These are phyloP conservation scores for Serrognathus titanus DNA, from an alignment of 2,888 invertebrate species.

Conservation along the genomic window DNA sequence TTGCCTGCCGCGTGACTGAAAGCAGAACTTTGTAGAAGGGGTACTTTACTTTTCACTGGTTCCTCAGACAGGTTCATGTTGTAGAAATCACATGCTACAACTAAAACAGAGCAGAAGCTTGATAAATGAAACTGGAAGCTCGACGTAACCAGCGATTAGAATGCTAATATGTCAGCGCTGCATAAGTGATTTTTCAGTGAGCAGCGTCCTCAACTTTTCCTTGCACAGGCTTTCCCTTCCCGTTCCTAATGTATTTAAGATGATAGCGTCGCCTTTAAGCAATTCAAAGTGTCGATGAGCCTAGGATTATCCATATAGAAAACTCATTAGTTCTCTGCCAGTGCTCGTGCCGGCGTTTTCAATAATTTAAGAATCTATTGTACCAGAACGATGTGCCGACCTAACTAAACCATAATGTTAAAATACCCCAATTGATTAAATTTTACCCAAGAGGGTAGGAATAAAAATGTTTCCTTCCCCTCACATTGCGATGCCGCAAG, in stretches of 20 bases:
- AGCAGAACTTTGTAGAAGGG: conserved; percentile 19
- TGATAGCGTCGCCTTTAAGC: conserved; percentile 24
- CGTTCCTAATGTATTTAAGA: conserved; percentile 26
- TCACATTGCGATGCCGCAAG: conserved; percentile 25
- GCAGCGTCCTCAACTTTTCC: conserved; percentile 1
- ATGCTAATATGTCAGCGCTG: conserved; percentile 36
- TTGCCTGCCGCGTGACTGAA: conserved; percentile 25
- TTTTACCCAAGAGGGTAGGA: conserved; percentile 44
- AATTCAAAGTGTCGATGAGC: conserved; percentile 23
- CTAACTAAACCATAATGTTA: conserved; percentile 38
- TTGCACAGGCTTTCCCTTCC: conserved; percentile 12
- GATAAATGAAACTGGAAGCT: conserved; percentile 22
- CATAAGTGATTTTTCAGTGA: conserved; percentile 38
- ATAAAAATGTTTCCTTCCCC: conserved; percentile 41
- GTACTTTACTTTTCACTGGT: conserved; percentile 1
- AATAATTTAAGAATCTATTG: conserved; percentile 25
- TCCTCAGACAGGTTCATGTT: conserved; percentile 6
- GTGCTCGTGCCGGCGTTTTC: conserved; percentile 6
- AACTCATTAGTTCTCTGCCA: conserved; percentile 23
- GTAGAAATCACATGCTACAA: conserved; percentile 18
- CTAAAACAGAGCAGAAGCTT: conserved; percentile 21
- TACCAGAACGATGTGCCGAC: conserved; percentile 27
- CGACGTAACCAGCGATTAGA: conserved; percentile 32
- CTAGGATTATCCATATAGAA: conserved; percentile 21
- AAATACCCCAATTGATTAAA: conserved; percentile 46